Conservation (phyloP, 2,797 vertebrate genomes). For the Schizopygopsis malacanthus region DNA sequence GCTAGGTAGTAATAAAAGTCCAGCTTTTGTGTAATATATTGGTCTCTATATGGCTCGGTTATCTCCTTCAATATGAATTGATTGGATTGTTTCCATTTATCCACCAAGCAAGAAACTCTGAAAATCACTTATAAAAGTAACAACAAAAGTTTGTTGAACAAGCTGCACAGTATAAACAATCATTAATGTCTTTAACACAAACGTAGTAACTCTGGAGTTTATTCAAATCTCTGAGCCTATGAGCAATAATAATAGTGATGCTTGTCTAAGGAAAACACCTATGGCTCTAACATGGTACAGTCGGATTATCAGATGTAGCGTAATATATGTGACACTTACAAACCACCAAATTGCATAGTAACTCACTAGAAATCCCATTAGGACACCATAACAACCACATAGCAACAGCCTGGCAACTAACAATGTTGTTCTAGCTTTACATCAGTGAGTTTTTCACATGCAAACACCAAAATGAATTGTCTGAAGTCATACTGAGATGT, state of each 20-base stretch:
- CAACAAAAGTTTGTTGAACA: neutral
- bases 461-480: neutral
- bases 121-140: neutral
- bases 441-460: neutral
- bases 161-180: neutral
- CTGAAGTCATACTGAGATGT: conserved; percentile 65
- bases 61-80: neutral
- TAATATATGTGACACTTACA: neutral
- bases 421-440: neutral
- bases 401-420: neutral
- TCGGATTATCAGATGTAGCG: neutral
- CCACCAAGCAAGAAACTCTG: neutral
- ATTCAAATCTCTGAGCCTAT: neutral
- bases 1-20: neutral
- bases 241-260: neutral
- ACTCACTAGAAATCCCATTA: neutral
- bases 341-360: neutral
- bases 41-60: neutral
- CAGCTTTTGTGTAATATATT: neutral
- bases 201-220: neutral
- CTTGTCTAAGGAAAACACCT: neutral
- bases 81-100: too few relatives aligned
- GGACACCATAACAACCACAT: too few relatives aligned
- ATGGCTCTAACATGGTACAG: neutral
- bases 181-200: neutral